Base-by-base conservation (phyloP, 2,888 invertebrate species). In the Andrena praecox region DNA sequence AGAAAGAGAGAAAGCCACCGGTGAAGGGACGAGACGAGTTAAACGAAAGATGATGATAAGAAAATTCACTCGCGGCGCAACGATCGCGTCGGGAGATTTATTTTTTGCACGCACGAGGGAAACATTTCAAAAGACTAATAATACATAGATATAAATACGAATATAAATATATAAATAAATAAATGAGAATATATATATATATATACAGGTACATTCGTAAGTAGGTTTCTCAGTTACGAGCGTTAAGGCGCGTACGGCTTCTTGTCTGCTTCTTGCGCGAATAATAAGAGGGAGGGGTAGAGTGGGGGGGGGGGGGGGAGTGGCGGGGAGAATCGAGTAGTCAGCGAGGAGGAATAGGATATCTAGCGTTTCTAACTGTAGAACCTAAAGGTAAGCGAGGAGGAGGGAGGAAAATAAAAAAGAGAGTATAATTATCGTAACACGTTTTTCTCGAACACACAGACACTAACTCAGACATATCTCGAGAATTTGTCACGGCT, bases 401-500 rank as follows among this genome's bases (percentile, higher is more conserved):
- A 77, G 35, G 35, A 42, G 42, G 16, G 12, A 12, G 16, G 42
- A 42, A 42, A 42, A 42, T 42, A 42, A 27, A 12, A 52, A 62
- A 80, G 29, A 62, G 64, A 29, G 35, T 83, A 74, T 75, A 70
- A 80, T 80, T 85, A 80, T 81, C 75, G 73, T 83, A 78, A 91
- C 90, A 42, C 27, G 56, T 91, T 82, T 64, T 83, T 77, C 73
- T 82, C 77, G 59, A 74, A 92, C 89, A 87, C 89, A 85, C 85
- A 84, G 52, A 82, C 42, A 42, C 42, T 42, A 20, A 90, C 83
- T 91, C 87, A 91, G 86, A 93, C 93, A 93, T 93, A 93, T 93
- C 93, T 91, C 89, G 89, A 88, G 85, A 87, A 90, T 90, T 42
- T 90, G 86, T 89, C 90, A 89, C 89, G 81, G 90, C 90, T 91